phyloP scores from a whole-genome alignment of 2,797 vertebrate species.

The Hemitrygon akajei region DNA sequence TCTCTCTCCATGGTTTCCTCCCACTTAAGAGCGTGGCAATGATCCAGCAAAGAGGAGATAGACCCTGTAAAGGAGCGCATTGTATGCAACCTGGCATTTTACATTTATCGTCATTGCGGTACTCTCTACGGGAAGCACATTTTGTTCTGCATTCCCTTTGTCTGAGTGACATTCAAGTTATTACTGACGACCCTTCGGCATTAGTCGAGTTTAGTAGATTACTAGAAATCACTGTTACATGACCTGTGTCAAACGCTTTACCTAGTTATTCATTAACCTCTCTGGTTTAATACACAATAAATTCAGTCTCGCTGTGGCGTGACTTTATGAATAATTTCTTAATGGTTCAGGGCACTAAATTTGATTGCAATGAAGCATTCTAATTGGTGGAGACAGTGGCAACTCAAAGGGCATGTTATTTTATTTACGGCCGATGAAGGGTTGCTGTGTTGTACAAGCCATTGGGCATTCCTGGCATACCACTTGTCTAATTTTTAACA shows the following conservation, averaged over 20 bases:
- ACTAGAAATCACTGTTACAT: background rate
- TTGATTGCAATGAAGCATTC: background rate
- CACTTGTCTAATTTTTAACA: conserved; percentile 60
- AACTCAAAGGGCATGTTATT: conserved; percentile 52
- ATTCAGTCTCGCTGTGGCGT: background rate
- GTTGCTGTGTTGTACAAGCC: conserved; percentile 50
- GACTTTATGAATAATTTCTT: conserved; percentile 31
- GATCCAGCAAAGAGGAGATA: background rate
- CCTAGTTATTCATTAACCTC: conserved; percentile 26
- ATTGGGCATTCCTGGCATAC: conserved; percentile 68
- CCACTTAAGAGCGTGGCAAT: background rate
- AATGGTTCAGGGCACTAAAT: background rate
- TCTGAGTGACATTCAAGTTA: background rate
- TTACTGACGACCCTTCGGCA: background rate
- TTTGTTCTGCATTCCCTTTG: background rate
- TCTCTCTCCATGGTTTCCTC: background rate
- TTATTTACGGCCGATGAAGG: conserved; percentile 56
- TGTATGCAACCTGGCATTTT: background rate
- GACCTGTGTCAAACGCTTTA: background rate
- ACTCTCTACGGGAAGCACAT: background rate
- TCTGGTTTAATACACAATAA: background rate
- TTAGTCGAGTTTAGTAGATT: background rate
- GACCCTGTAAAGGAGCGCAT: background rate
- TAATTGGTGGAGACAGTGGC: conserved; percentile 28
- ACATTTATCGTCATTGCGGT: background rate